These are phyloP conservation scores for Cryptotis parvus DNA, from an alignment of 2,113 vertebrate species.

Conservation along the genomic window DNA sequence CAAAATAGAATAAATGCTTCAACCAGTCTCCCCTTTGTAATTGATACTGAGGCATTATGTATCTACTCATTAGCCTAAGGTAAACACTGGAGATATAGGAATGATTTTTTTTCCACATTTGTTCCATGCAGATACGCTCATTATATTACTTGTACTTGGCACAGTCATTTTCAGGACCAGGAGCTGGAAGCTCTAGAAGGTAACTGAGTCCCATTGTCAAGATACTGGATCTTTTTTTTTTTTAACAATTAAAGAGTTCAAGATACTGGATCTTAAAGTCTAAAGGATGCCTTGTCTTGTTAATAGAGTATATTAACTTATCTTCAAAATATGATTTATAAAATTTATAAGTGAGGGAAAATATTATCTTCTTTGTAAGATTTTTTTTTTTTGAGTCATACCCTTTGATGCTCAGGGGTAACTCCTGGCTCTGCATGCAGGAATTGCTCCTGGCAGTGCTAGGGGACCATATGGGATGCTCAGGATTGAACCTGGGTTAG, in stretches of 20 bases:
- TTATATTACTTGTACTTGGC: conserved; percentile 6
- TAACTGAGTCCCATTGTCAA: neutral
- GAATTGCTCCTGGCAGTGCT: too few relatives aligned
- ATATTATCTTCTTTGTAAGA: conserved; percentile 33
- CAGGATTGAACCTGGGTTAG: too few relatives aligned
- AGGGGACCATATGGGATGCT: too few relatives aligned
- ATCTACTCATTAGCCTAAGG: neutral
- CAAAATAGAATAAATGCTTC: neutral
- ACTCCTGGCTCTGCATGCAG: too few relatives aligned
- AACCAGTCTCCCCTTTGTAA: neutral
- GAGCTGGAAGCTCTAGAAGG: neutral
- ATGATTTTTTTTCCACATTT: neutral
- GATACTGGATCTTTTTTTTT: too few relatives aligned
- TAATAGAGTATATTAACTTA: neutral
- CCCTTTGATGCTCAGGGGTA: too few relatives aligned
- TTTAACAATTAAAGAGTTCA: too few relatives aligned
- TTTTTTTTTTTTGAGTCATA: neutral
- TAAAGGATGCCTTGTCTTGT: neutral
- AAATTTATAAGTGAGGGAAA: conserved; percentile 10
- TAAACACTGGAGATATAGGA: neutral
- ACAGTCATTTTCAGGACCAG: neutral
- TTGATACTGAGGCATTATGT: conserved; percentile 24
- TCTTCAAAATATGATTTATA: conserved; percentile 16
- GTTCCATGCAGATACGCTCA: neutral
- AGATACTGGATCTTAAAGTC: neutral